Evolutionary conservation across 2,888 invertebrate genomes (phyloP), one percentile per base, ranked within the genome.

Genomic region (Zygaena filipendulae): DNA sequence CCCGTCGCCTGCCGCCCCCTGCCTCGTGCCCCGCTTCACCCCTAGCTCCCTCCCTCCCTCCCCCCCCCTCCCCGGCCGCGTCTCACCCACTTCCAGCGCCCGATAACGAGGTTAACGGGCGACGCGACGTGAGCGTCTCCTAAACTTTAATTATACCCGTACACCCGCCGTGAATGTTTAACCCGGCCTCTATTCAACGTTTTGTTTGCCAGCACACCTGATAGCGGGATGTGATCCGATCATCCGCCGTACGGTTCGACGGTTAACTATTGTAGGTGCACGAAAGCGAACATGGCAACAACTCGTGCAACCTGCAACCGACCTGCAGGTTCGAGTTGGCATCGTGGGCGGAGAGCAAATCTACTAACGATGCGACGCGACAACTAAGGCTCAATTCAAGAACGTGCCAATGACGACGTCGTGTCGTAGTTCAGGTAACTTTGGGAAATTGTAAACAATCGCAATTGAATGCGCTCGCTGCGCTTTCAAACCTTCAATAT

Each of bases 61-160:
- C 55, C 53, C 55, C 50, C 56, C 56, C 64, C 61, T 61, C 52
- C 62, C 66, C 67, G 68, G 54, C 71, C 70, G 68, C 75, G 75
- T 75, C 75, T 75, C 75, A 75, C 77, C 77, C 77, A 75, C 75
- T 75, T 75, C 75, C 70, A 75, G 70, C 75, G 72, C 75, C 75
- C 75, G 77, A 79, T 79, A 79, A 79, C 79, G 77, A 79, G 79
- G 79, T 79, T 79, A 79, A 79, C 77, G 75, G 75, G 79, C 79
- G 75, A 77, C 79, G 79, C 79, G 75, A 77, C 79, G 77, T 75
- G 77, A 75, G 77, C 74, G 74, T 77, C 74, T 77, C 75, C 75
- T 77, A 79, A 79, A 79, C 77, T 79, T 77, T 79, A 79, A 77
- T 79, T 77, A 79, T 74, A 74, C 74, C 69, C 67, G 71, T 79